A percentile compares a stretch with the other conserved stretches of the same genome.
Conservation (phyloP, 2,113 vertebrate genomes). For the Carassius auratus region DNA sequence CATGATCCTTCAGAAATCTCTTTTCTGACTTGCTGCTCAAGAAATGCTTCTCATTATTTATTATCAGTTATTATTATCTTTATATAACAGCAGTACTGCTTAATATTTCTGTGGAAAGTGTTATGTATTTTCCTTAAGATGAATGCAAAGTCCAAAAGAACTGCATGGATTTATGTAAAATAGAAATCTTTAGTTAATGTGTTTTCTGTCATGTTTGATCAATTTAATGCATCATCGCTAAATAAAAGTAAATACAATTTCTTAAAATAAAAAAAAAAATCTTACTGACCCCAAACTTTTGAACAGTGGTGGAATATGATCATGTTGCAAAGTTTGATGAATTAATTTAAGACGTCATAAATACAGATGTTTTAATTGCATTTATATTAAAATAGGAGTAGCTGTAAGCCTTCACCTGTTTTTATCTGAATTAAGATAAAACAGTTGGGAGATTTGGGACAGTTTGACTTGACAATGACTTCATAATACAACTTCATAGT, state of each 20-base stretch:
- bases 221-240: neutral
- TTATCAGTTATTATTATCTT: neutral
- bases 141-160: neutral
- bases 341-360: neutral
- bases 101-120: neutral
- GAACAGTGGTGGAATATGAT: neutral
- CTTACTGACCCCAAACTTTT: neutral
- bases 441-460: neutral
- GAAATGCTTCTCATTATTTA: neutral
- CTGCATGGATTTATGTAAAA: no score
- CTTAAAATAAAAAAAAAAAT: no score
- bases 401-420: neutral
- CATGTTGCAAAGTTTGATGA: neutral
- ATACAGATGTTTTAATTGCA: neutral
- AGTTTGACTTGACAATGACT: neutral
- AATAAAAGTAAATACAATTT: neutral
- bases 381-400: neutral
- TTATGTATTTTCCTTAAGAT: neutral
- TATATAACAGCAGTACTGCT: neutral
- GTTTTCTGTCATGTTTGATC: neutral
- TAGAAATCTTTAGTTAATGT: neutral
- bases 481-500: no score
- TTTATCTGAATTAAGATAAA: neutral
- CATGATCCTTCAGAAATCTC: neutral
- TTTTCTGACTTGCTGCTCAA: neutral